These are phyloP conservation scores for Ophion costatus DNA, from an alignment of 2,888 invertebrate genomes.

Conservation along the genomic window DNA sequence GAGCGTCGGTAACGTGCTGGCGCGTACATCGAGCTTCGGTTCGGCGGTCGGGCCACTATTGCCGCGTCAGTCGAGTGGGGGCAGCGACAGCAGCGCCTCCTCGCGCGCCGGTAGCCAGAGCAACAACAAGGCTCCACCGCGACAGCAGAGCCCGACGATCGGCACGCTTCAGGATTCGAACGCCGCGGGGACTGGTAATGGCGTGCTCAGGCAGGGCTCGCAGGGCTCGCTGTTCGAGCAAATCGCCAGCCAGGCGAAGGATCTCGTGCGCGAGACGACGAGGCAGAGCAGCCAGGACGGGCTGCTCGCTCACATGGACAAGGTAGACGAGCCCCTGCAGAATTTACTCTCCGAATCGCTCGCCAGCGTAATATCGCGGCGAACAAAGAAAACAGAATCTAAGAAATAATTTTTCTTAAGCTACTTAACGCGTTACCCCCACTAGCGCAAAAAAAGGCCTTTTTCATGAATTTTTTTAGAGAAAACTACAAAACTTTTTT, in stretches of 20 bases:
- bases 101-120: constrained; percentile 68
- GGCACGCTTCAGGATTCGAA: constrained; percentile 71
- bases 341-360: too few relatives aligned
- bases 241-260: constrained; percentile 94
- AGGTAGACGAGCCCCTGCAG: constrained; percentile 85
- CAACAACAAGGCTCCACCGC: constrained; percentile 52
- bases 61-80: constrained; percentile 75
- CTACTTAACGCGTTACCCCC: too few relatives aligned
- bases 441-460: too few relatives aligned
- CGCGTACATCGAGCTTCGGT: constrained; percentile 87
- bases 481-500: too few relatives aligned
- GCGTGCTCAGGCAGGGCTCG: constrained; percentile 89
- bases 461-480: too few relatives aligned
- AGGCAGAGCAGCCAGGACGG: constrained; percentile 96
- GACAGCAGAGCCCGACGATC: constrained; percentile 58
- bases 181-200: constrained; percentile 71
- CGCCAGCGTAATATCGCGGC: too few relatives aligned
- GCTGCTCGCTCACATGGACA: constrained; percentile 94
- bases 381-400: too few relatives aligned
- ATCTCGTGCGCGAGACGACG: constrained; percentile 93
- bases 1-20: constrained; percentile 86
- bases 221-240: constrained; percentile 95
- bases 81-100: constrained; percentile 66
- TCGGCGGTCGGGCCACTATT: constrained; percentile 81
- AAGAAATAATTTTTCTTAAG: too few relatives aligned